phyloP scores from a whole-genome alignment of 2,888 invertebrate genomes.

The Cephus spinipes region DNA sequence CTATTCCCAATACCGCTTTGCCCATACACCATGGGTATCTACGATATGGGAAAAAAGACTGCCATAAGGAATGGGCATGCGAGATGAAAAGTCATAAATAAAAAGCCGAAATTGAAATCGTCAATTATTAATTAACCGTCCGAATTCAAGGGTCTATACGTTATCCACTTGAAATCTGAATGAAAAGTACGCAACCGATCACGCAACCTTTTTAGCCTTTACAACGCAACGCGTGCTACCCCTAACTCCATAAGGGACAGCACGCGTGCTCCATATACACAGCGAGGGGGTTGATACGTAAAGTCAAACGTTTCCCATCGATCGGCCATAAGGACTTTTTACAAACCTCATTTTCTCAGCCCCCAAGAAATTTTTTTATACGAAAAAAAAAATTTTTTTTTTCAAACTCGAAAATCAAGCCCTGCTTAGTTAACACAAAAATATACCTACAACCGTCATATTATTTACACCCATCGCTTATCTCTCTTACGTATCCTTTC shows the following conservation, averaged over 20 bases:
- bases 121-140: constrained; percentile 58
- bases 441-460: no score
- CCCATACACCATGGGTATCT: no score
- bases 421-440: no score
- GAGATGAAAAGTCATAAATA: no score
- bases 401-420: no score
- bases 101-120: constrained; percentile 26
- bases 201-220: constrained; percentile 19
- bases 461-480: no score
- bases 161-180: constrained; percentile 51
- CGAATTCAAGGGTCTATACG: constrained; percentile 37
- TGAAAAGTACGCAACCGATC: constrained; percentile 22
- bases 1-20: no score
- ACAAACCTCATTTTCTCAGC: background rate
- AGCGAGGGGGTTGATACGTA: background rate
- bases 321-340: background rate
- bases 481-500: no score
- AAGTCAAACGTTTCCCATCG: constrained; percentile 4
- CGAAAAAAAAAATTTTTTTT: no score
- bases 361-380: no score
- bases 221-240: background rate
- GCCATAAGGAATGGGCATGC: no score
- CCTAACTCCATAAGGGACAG: background rate
- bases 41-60: no score
- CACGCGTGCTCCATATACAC: background rate